A percentile compares a stretch with the other conserved stretches of the same genome.
Evolutionary conservation across 1,140 invertebrate species (phyloP).

Genomic region (Calephelis virginiensis): DNA sequence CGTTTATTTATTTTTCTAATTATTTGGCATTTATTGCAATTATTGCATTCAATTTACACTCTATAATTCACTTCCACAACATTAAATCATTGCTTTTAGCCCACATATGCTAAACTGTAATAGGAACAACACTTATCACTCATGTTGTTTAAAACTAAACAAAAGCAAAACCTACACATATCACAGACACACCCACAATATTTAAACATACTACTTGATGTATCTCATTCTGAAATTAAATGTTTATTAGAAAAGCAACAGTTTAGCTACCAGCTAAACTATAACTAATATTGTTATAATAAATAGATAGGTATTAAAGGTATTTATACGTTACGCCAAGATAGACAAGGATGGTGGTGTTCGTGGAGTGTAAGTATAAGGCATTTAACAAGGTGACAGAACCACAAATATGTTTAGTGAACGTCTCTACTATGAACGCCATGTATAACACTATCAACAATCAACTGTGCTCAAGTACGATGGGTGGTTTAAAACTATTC

Average conservation of each 20-base stretch:
- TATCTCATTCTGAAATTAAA: conserved; percentile 14
- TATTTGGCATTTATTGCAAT: too few species aligned
- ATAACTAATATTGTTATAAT: background rate
- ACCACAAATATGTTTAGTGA: conserved; percentile 3
- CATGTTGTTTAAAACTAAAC: background rate
- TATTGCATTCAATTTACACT: conserved; percentile 9
- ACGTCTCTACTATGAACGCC: conserved; percentile 11
- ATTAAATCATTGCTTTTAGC: background rate
- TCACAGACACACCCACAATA: conserved; percentile 17
- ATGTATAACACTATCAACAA: conserved; percentile 13
- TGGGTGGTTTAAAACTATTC: conserved; percentile 9
- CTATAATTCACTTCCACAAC: conserved; percentile 9
- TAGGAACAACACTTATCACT: conserved; percentile 16
- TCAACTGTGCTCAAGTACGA: conserved; percentile 12
- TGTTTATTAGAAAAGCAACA: conserved; percentile 1
- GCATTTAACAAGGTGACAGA: background rate
- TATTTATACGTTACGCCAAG: conserved; percentile 12
- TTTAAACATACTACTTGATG: conserved; percentile 1
- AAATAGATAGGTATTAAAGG: background rate
- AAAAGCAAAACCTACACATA: conserved; percentile 14
- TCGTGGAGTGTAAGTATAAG: conserved; percentile 4
- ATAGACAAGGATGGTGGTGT: background rate
- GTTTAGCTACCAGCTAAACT: conserved; percentile 13
- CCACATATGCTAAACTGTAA: conserved; percentile 12
- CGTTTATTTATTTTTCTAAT: background rate